Percentiles rank a stretch among this genome's conserved stretches.
phyloP scores from a whole-genome alignment of 1,140 invertebrate genomes.

The Eumeta japonica region DNA sequence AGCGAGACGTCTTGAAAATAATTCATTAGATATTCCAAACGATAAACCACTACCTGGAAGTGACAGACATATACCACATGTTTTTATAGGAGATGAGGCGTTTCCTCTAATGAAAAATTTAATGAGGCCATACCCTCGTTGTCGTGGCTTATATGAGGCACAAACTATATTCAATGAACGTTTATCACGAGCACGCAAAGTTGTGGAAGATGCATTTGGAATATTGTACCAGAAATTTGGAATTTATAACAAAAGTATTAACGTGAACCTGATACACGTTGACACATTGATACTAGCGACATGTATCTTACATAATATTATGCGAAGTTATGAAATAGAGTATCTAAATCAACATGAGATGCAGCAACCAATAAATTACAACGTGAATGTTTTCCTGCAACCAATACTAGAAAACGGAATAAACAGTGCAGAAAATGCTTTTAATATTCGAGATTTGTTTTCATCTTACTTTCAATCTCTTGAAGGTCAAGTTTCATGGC shows the following conservation, averaged over 20 bases:
- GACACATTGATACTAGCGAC: no score
- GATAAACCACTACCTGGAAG: slow-evolving; percentile 13
- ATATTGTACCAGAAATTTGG: slow-evolving; percentile 24
- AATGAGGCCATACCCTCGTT: slow-evolving; percentile 27
- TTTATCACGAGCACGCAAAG: slow-evolving; percentile 31
- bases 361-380: no score
- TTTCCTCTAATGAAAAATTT: slow-evolving; percentile 29
- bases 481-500: no score
- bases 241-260: slow-evolving; percentile 18
- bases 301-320: no score
- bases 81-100: slow-evolving; percentile 42
- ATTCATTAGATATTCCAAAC: slow-evolving; percentile 11
- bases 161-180: slow-evolving; percentile 43
- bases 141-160: slow-evolving; percentile 9
- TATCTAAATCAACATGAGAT: no score
- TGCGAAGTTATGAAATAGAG: no score
- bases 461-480: no score
- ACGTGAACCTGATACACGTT: no score
- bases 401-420: no score
- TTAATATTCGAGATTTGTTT: no score
- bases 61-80: slow-evolving; percentile 16
- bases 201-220: slow-evolving; percentile 46
- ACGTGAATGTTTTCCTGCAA: no score
- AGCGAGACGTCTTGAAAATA: slow-evolving; percentile 8
- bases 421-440: no score